These are phyloP conservation scores for Pollachius pollachius DNA, from an alignment of 2,113 vertebrate genomes.

Conservation along the genomic window DNA sequence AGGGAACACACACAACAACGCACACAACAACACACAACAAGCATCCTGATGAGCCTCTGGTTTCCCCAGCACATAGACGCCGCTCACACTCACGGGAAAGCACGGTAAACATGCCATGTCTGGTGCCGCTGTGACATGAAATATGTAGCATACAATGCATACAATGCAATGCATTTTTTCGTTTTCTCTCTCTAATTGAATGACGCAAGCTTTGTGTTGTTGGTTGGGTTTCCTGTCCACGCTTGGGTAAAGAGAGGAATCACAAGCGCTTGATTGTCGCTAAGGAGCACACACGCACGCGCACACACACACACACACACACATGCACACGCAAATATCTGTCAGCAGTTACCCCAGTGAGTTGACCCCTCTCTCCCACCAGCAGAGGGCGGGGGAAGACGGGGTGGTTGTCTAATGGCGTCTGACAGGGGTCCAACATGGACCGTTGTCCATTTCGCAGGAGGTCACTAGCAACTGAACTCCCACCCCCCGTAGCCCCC, in stretches of 20 bases:
- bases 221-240: no score
- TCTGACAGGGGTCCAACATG: conserved; percentile 68
- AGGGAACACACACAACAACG: conserved; percentile 8
- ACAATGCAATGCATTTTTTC: no score
- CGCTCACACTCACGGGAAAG: no score
- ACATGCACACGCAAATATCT: conserved; percentile 11
- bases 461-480: conserved; percentile 62
- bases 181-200: no score
- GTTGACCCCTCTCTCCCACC: conserved; percentile 43
- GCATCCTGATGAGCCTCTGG: background rate
- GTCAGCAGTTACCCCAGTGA: conserved; percentile 37
- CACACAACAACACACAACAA: conserved; percentile 9
- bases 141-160: no score
- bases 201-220: no score
- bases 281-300: background rate
- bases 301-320: conserved; percentile 1
- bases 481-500: no score
- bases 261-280: background rate
- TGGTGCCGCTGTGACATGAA: no score
- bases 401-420: conserved; percentile 56
- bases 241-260: background rate
- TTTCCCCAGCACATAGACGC: background rate
- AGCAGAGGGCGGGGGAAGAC: conserved; percentile 20
- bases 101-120: no score
- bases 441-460: conserved; percentile 59